Evolutionary conservation across 2,113 vertebrate species (phyloP), one percentile per base, ranked within the genome.

Genomic region (Pangasianodon hypophthalmus): DNA sequence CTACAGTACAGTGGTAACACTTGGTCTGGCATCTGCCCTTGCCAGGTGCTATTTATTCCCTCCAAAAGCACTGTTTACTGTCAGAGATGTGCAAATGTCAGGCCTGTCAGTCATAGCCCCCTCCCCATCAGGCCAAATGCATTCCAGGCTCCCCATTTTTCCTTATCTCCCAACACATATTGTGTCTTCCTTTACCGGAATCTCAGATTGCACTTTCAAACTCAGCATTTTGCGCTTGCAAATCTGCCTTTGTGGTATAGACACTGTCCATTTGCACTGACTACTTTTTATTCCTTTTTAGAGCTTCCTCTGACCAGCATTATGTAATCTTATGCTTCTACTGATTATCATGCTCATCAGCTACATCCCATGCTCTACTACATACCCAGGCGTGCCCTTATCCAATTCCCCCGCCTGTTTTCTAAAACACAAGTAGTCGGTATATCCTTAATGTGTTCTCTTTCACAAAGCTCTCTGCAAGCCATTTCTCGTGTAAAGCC

Each of bases 41-140:
- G 50, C 69, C 37, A 7, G 77, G 75, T 93, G 92, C 90, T 95
- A 92, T 95, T 96, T 95, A 93, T 95, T 93, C 88, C 91, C 44
- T 86, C 86, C 79, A 88, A 71, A 93, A 93, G 91, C 91, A 91
- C 92, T 95, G 94, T 95, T 95, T 94, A 96, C 92, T 93, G 26
- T 91, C 93, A 93, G 93, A 94, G 93, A 94, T 95, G 94, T 90
- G 92, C 48, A 95, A 96, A 96, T 96, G 95, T 95, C 95, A 95
- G 90, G 88, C 86, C 93, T 94, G 96, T 95, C 96, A 95, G 89
- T 96, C 95, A 92, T 73, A 94, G 89, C 89, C 77, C 89, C 87
- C 48, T n/a, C 92, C 91, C 90, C 91, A 92, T 93, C 94, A 93
- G 90, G 87, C 87, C 84, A 86, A 75, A 89, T 92, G 92, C 79